These are phyloP conservation scores for Phalera bucephala DNA, from an alignment of 2,888 invertebrate genomes.

Conservation along the genomic window DNA sequence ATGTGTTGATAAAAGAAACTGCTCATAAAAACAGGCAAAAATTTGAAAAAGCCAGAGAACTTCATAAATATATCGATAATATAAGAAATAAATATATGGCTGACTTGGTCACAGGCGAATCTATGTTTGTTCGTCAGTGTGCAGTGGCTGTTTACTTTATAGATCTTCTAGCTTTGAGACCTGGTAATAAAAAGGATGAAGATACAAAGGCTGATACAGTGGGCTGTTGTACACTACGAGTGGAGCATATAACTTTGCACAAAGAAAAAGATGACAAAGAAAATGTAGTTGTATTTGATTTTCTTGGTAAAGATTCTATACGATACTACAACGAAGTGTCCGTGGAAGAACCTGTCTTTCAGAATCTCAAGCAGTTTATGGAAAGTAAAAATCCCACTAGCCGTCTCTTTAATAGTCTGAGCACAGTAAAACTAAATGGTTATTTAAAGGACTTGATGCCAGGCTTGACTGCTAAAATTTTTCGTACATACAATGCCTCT, in stretches of 20 bases:
- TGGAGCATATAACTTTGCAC: constrained; percentile 96
- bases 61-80: constrained; percentile 95
- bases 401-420: constrained; percentile 98
- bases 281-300: constrained; percentile 98
- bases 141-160: constrained; percentile 99
- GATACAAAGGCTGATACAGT: constrained; percentile 99
- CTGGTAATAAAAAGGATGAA: constrained; percentile 99
- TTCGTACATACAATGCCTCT: constrained; percentile 99
- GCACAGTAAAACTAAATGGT: constrained; percentile 97
- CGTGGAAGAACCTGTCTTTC: constrained; percentile 98
- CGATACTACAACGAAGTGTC: constrained; percentile 97
- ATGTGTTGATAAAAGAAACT: constrained; percentile 99
- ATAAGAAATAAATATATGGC: constrained; percentile 92
- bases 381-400: constrained; percentile 97
- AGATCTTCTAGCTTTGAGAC: constrained; percentile 98
- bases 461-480: constrained; percentile 98
- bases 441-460: constrained; percentile 98
- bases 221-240: constrained; percentile 98
- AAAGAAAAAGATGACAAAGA: constrained; percentile 93
- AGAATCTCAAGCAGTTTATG: constrained; percentile 98
- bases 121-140: constrained; percentile 98
- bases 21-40: constrained; percentile 99
- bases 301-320: constrained; percentile 95
- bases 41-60: constrained; percentile 97
- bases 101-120: constrained; percentile 99